Evolutionary conservation across 2,113 vertebrate genomes (phyloP).

Genomic region (Chaetodon trifascialis): DNA sequence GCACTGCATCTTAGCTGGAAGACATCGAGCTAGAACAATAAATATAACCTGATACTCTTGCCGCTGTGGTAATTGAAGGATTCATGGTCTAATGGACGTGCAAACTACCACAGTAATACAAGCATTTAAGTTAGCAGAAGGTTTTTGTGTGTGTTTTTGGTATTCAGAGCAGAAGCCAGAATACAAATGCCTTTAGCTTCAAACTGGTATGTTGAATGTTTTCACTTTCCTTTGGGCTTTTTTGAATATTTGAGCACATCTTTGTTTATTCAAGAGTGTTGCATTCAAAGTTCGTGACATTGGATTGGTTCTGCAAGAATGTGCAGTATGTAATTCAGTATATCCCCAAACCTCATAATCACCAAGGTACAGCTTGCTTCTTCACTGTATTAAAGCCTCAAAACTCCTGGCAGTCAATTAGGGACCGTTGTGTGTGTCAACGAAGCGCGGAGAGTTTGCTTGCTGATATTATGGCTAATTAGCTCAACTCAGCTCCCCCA

Average conservation of each 20-base stretch:
- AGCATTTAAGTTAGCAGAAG: slow-evolving; percentile 43
- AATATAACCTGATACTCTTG: slow-evolving; percentile 55
- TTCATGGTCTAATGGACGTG: slow-evolving; percentile 67
- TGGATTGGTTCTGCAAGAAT: slow-evolving; percentile 78
- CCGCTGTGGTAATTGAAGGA: slow-evolving; percentile 60
- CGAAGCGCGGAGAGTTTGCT: slow-evolving; percentile 78
- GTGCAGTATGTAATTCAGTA: slow-evolving; percentile 68
- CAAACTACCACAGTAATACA: slow-evolving; percentile 31
- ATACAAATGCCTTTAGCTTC: slow-evolving; percentile 57
- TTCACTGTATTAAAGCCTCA: slow-evolving; percentile 76
- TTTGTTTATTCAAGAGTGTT: slow-evolving; percentile 76
- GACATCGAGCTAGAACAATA: slow-evolving; percentile 59
- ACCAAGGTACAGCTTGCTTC: slow-evolving; percentile 79
- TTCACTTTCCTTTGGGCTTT: slow-evolving; percentile 65
- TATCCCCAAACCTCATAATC: slow-evolving; percentile 81
- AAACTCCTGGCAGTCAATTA: slow-evolving; percentile 83
- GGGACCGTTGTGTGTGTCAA: slow-evolving; percentile 76
- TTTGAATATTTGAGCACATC: slow-evolving; percentile 66
- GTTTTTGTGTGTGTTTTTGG: slow-evolving; percentile 7
- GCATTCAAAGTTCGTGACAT: slow-evolving; percentile 75
- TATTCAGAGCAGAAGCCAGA: slow-evolving; percentile 56
- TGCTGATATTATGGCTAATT: slow-evolving; percentile 84
- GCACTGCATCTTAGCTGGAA: slow-evolving; percentile 58
- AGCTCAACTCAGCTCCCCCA: slow-evolving; percentile 79
- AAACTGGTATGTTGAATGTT: slow-evolving; percentile 59